A percentile compares a stretch with the other conserved stretches of the same genome.
Evolutionary conservation across 2,113 vertebrate species (phyloP).

Genomic region (Polypterus bichir): DNA sequence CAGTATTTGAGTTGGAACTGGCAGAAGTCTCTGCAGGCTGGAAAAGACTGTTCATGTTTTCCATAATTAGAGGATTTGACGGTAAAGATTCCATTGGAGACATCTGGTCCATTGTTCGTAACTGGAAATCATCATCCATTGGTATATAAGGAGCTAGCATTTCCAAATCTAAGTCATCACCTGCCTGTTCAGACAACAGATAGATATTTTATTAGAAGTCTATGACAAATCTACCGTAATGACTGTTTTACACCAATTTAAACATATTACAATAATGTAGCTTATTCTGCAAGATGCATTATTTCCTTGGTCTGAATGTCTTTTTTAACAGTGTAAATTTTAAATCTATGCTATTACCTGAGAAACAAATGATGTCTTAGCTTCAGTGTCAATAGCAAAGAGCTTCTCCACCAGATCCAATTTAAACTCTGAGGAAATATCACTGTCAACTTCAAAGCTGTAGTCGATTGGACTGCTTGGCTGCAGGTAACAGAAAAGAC

Average conservation of each 20-base stretch:
- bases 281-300: too few relatives aligned
- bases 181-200: constrained; percentile 35
- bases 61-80: constrained; percentile 31
- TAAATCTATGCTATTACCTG: constrained; percentile 50
- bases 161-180: constrained; percentile 78
- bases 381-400: constrained; percentile 88
- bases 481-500: constrained; percentile 39
- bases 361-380: constrained; percentile 74
- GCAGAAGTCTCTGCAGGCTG: constrained; percentile 17
- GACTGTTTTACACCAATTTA: too few relatives aligned
- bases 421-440: constrained; percentile 82
- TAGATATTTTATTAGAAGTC: too few relatives aligned
- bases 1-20: constrained; percentile 16
- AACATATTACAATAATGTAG: too few relatives aligned
- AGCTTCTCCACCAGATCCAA: constrained; percentile 91
- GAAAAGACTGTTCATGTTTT: constrained; percentile 25
- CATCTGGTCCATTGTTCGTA: constrained; percentile 66
- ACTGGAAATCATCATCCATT: constrained; percentile 95
- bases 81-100: constrained; percentile 56
- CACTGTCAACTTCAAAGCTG: constrained; percentile 78
- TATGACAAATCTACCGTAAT: too few relatives aligned
- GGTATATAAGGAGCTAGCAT: constrained; percentile 96
- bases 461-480: constrained; percentile 65
- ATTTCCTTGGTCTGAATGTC: too few relatives aligned
- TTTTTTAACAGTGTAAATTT: too few relatives aligned